These are phyloP conservation scores for Drosophila fulvimacula DNA, from an alignment of 2,888 invertebrate genomes.

Conservation along the genomic window DNA sequence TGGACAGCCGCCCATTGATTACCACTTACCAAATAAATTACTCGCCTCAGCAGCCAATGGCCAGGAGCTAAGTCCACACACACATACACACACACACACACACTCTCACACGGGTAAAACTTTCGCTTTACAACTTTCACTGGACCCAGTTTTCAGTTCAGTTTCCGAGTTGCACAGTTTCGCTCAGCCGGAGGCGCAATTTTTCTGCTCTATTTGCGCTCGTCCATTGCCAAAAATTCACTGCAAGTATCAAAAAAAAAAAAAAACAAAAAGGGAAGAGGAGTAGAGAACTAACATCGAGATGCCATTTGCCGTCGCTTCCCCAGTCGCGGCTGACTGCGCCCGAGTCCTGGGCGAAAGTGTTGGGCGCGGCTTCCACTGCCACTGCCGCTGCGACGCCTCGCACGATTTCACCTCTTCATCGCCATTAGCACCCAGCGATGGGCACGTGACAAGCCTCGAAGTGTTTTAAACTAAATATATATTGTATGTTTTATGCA, in stretches of 20 bases:
- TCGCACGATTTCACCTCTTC: constrained; percentile 22
- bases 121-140: constrained; percentile 70
- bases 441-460: constrained; percentile 60
- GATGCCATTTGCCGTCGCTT: constrained; percentile 67
- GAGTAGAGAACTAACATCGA: constrained; percentile 54
- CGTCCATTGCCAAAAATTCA: constrained; percentile 75
- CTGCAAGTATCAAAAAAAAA: constrained; percentile 59
- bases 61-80: constrained; percentile 1
- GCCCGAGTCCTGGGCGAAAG: constrained; percentile 47
- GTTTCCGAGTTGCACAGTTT: constrained; percentile 2
- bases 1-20: constrained; percentile 70
- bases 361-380: constrained; percentile 46
- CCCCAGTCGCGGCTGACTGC: constrained; percentile 55
- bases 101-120: constrained; percentile 30
- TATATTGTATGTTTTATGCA: no score
- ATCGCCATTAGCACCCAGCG: constrained; percentile 51
- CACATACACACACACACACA: background rate
- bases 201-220: constrained; percentile 76
- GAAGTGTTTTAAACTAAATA: constrained; percentile 16
- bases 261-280: background rate
- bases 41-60: constrained; percentile 32
- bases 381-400: no score
- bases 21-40: constrained; percentile 76
- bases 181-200: constrained; percentile 58
- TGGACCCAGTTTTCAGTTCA: constrained; percentile 18